Percentiles rank a stretch among this genome's conserved stretches.
Evolutionary conservation across 2,113 vertebrate genomes (phyloP).

Genomic region (Paradisaea rubra): DNA sequence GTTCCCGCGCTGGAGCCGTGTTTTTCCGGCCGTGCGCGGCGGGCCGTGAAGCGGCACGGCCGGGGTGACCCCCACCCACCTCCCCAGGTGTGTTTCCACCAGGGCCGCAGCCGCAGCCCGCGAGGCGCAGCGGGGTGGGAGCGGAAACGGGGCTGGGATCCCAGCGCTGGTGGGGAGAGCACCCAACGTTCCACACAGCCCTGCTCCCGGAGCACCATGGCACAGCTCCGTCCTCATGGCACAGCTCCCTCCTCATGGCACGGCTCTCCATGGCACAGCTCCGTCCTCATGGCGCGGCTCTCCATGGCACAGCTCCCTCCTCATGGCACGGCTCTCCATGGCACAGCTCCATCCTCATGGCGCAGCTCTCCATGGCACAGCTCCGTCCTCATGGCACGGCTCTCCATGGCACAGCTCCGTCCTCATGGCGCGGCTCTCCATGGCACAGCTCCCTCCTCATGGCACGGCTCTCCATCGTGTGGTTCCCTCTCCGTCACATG

Average conservation of each 20-base stretch:
- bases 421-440: neutral
- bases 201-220: rapidly evolving
- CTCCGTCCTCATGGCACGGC: rapidly evolving
- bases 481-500: neutral
- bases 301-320: no score
- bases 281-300: neutral
- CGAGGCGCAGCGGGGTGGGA: neutral
- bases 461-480: neutral
- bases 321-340: rapidly evolving
- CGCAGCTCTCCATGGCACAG: neutral
- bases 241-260: neutral
- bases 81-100: conserved; percentile 16
- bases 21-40: neutral
- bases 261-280: rapidly evolving
- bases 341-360: no score
- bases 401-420: neutral
- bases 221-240: neutral
- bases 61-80: neutral
- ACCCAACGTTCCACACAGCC: rapidly evolving
- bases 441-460: rapidly evolving
- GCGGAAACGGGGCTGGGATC: neutral
- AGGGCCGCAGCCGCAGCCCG: neutral
- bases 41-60: neutral
- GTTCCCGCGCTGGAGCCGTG: neutral
- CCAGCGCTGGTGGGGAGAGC: neutral